Conservation (phyloP, 2,113 vertebrate species). For the Rhinichthys klamathensis region DNA sequence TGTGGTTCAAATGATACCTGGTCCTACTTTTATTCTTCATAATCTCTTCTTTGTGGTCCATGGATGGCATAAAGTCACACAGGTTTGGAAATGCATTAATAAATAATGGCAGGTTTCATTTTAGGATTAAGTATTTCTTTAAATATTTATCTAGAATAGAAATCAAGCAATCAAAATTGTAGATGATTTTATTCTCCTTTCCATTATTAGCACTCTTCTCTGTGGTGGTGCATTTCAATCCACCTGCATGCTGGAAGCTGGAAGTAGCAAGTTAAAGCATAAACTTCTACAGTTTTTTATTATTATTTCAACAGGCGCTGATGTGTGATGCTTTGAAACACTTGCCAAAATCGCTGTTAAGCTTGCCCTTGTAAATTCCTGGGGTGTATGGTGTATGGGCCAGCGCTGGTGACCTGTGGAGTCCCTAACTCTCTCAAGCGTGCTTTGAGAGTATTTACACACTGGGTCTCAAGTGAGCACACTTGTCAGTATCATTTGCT, state of each 20-base stretch:
- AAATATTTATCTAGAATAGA: not conserved
- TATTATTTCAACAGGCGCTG: constrained; percentile 42
- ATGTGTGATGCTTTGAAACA: constrained; percentile 22
- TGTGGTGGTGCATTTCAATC: constrained; percentile 60
- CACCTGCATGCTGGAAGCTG: constrained; percentile 65
- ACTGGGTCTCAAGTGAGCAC: constrained; percentile 10
- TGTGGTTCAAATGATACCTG: no score
- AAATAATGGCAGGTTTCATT: not conserved
- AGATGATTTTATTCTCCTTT: not conserved
- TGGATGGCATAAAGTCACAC: not conserved
- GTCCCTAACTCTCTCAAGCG: constrained; percentile 29
- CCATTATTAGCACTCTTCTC: not conserved
- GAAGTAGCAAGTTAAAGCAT: constrained; percentile 55
- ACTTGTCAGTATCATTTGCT: constrained; percentile 30
- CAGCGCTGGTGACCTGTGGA: constrained; percentile 22
- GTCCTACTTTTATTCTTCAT: not conserved
- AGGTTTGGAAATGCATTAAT: no score
- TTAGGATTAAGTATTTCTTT: not conserved
- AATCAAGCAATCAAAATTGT: not conserved
- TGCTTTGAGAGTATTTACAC: constrained; percentile 24
- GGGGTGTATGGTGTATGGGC: not conserved
- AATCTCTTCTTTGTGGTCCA: not conserved
- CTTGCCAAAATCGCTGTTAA: constrained; percentile 50
- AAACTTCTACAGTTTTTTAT: constrained; percentile 17
- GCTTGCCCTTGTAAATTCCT: constrained; percentile 22